These are phyloP conservation scores for Atta texana DNA, from an alignment of 1,140 invertebrate species.

Conservation along the genomic window DNA sequence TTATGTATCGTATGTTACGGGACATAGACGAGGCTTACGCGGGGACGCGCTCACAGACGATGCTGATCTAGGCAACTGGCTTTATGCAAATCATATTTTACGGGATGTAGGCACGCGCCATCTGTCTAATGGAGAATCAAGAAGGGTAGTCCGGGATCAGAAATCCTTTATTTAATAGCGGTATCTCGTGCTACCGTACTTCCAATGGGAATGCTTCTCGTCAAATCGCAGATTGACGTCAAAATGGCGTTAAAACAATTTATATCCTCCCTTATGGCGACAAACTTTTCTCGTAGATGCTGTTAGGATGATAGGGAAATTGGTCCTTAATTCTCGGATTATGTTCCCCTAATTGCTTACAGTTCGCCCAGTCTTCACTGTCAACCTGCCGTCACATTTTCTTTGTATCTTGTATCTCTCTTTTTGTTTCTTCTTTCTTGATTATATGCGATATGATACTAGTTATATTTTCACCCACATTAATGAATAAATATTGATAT, in stretches of 20 bases:
- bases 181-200: slow-evolving; percentile 43
- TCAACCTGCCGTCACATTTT: slow-evolving; percentile 41
- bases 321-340: slow-evolving; percentile 75
- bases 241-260: slow-evolving; percentile 75
- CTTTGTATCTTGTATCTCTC: background rate
- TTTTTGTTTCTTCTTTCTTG: background rate
- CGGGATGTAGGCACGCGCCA: slow-evolving; percentile 51
- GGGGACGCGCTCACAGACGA: background rate
- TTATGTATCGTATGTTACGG: background rate
- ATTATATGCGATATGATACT: slow-evolving; percentile 26
- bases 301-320: slow-evolving; percentile 49
- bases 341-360: slow-evolving; percentile 54
- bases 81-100: slow-evolving; percentile 76
- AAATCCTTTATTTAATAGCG: slow-evolving; percentile 75
- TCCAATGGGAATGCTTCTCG: slow-evolving; percentile 58
- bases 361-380: background rate
- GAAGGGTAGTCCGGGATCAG: background rate
- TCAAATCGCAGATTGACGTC: slow-evolving; percentile 68
- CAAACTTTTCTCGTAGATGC: slow-evolving; percentile 58
- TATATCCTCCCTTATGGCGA: slow-evolving; percentile 65
- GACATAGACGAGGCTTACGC: background rate
- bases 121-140: slow-evolving; percentile 25
- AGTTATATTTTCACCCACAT: slow-evolving; percentile 59
- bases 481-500: slow-evolving; percentile 19
- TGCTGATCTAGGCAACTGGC: slow-evolving; percentile 7